Base-by-base conservation (phyloP, 2,797 vertebrate genomes). In the Onychomys arenicola region DNA sequence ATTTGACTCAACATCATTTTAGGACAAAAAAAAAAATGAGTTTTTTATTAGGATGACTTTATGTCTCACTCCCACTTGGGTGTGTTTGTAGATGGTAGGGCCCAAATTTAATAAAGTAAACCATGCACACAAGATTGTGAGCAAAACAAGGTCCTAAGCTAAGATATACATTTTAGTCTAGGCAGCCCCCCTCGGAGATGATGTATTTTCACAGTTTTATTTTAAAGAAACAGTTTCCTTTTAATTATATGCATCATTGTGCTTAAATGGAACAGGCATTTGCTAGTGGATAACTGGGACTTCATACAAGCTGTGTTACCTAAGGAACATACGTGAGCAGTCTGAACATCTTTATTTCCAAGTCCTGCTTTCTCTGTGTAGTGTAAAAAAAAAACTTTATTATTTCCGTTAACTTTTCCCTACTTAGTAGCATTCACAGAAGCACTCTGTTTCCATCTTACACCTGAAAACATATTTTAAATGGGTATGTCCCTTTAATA, bases 401-500 rank as follows among this genome's bases (percentile, higher is more conserved):
- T 86, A 93, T 94, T 96, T 97, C 86, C 69, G 10, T 89, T 89
- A 92, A 65, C 59, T 83, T 91, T 71, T 89, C 2, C 57, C 81
- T 34, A 63, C 83, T 90, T 92, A 52, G 7, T 94, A 94, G 76
- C 90, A 90, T 96, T 97, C 80, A 87, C 83, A 94, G 91, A 90
- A 90, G 93, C 10, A 89, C 10, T 87, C 16, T 29, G 29, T 92
- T 93, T 52, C 82, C 82, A 75, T 83, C 92, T 93, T 93, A n/a
- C 34, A 71, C 21, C 75, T 93, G 73, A 95, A 96, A 97, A 89
- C 12, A 52, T 94, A 90, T 94, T 93, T 95, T 96, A 52, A 96
- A 88, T 92, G 77, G n/a, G 7, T 97, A 92, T 97, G 8, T 90
- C 94, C 90, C 82, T 97, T 98, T 97, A 95, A 73, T 73, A 88